Evolutionary conservation across 2,888 invertebrate species (phyloP).

Genomic region (Neoaliturus tenellus): DNA sequence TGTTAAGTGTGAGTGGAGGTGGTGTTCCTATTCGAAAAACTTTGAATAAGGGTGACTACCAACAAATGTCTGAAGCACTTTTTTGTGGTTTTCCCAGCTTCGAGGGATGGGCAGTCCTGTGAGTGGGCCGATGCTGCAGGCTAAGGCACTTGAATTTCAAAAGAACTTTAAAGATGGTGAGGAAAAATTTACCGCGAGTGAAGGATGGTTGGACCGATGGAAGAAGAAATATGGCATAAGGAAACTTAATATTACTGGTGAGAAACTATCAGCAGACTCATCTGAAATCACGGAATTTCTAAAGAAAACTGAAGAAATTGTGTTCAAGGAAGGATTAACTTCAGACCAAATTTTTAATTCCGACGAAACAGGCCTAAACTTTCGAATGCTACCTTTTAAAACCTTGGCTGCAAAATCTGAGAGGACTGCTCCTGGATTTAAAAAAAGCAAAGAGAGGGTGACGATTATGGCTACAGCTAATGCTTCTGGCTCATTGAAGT

Average conservation of each 20-base stretch:
- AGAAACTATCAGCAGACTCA: constrained; percentile 60
- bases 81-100: too few relatives aligned
- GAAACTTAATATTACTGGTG: constrained; percentile 57
- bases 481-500: constrained; percentile 45
- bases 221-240: constrained; percentile 60
- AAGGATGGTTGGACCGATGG: constrained; percentile 60
- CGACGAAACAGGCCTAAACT: constrained; percentile 67
- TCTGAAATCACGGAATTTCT: constrained; percentile 54
- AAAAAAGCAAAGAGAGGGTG: constrained; percentile 66
- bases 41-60: too few relatives aligned
- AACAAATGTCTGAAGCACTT: too few relatives aligned
- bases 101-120: too few relatives aligned
- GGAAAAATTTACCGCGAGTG: too few relatives aligned
- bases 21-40: too few relatives aligned
- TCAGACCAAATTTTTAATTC: constrained; percentile 64
- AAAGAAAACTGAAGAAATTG: constrained; percentile 41
- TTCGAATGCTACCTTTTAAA: constrained; percentile 65
- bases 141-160: too few relatives aligned
- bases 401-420: constrained; percentile 64
- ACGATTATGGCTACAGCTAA: constrained; percentile 47
- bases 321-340: constrained; percentile 45
- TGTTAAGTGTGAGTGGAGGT: too few relatives aligned
- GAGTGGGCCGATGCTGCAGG: too few relatives aligned
- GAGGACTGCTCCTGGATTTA: constrained; percentile 60
- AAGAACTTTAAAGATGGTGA: too few relatives aligned